Evolutionary conservation across 2,797 vertebrate species (phyloP).

Genomic region (Danionella dracula): DNA sequence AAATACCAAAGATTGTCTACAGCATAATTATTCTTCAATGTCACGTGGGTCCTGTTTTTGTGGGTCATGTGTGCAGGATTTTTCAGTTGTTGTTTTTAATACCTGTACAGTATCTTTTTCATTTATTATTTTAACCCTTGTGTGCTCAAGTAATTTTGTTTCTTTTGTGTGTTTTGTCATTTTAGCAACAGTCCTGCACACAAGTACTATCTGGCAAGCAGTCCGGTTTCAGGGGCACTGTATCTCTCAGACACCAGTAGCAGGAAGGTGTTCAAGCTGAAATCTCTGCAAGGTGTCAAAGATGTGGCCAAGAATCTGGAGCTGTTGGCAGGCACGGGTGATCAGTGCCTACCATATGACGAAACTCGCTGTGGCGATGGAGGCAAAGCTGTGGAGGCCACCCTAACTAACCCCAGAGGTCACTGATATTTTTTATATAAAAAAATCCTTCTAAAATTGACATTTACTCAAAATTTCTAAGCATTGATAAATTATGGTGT

Average conservation of each 20-base stretch:
- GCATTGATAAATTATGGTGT: too few relatives aligned
- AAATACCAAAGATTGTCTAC: too few relatives aligned
- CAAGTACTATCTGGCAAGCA: constrained; percentile 94
- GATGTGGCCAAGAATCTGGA: constrained; percentile 93
- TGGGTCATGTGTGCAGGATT: too few relatives aligned
- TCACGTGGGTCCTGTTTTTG: too few relatives aligned
- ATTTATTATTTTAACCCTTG: neutral
- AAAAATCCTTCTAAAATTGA: too few relatives aligned
- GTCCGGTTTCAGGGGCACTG: constrained; percentile 83
- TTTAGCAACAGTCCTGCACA: constrained; percentile 92
- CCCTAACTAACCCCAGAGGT: constrained; percentile 96
- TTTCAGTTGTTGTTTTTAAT: too few relatives aligned
- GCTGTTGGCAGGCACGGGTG: constrained; percentile 91
- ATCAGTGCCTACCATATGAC: constrained; percentile 96
- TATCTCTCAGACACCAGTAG: constrained; percentile 96
- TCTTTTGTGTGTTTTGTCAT: neutral
- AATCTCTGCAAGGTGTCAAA: constrained; percentile 81
- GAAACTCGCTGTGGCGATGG: constrained; percentile 94
- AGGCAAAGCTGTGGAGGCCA: constrained; percentile 90
- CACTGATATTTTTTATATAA: constrained; percentile 35
- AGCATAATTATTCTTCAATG: too few relatives aligned
- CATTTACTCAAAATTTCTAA: too few relatives aligned
- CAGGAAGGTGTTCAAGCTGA: constrained; percentile 90
- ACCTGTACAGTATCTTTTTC: neutral
- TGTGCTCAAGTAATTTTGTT: neutral